Conservation (phyloP, 2,113 vertebrate species). For the Ailuropoda melanoleuca region DNA sequence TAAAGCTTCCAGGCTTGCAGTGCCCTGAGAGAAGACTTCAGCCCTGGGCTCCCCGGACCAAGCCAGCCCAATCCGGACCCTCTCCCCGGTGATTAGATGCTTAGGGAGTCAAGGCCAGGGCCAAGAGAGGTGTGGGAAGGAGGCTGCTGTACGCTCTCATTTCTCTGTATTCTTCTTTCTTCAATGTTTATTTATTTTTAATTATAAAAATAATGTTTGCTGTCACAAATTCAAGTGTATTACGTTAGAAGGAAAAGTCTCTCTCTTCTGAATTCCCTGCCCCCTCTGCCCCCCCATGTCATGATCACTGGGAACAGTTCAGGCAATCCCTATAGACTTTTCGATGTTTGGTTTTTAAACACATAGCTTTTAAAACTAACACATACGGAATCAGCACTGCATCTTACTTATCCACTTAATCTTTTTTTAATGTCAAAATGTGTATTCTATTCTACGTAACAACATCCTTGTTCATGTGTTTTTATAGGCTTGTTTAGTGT, state of each 20-base stretch:
- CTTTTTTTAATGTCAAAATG: slow-evolving; percentile 33
- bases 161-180: background rate
- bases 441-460: background rate
- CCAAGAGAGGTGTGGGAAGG: background rate
- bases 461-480: background rate
- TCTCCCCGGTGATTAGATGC: background rate
- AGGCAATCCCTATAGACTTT: background rate
- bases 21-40: background rate
- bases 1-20: background rate
- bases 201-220: slow-evolving; percentile 24
- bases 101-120: background rate
- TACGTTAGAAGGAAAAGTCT: slow-evolving; percentile 41
- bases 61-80: background rate
- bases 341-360: background rate
- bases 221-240: background rate
- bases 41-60: background rate
- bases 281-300: rapidly evolving
- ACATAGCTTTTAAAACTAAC: background rate
- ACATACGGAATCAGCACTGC: background rate
- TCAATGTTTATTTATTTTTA: background rate
- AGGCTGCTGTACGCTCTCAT: background rate
- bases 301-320: background rate
- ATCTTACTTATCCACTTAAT: background rate
- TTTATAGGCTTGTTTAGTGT: background rate
- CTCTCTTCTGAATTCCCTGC: background rate